A percentile compares a stretch with the other conserved stretches of the same genome.
These are phyloP conservation scores for Hypothenemus hampei DNA, from an alignment of 1,140 invertebrate species.

Conservation along the genomic window DNA sequence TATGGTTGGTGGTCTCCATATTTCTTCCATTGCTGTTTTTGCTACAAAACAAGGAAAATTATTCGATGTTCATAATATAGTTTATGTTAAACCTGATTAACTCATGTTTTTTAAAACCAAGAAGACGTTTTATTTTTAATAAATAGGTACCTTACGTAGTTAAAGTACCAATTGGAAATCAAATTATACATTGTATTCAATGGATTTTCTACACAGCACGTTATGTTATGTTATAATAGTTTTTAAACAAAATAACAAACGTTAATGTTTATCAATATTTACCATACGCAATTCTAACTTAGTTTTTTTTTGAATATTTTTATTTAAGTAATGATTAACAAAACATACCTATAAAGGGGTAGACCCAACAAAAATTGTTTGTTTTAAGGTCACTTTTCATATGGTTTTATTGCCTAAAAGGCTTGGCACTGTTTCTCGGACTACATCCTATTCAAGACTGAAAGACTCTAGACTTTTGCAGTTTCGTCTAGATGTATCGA, in stretches of 20 bases:
- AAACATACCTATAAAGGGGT: too few relatives aligned
- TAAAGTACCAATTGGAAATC: not conserved
- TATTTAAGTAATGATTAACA: not conserved
- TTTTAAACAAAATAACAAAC: not conserved
- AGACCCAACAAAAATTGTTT: too few relatives aligned
- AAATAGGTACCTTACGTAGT: not conserved
- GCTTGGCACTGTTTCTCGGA: constrained; percentile 27
- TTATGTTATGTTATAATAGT: not conserved
- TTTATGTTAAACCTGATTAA: not conserved
- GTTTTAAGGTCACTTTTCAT: not conserved
- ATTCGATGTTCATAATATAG: not conserved
- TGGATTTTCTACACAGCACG: not conserved
- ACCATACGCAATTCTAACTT: not conserved
- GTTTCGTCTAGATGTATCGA: not conserved
- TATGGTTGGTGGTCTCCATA: constrained; percentile 39
- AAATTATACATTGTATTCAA: not conserved
- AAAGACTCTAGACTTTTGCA: not conserved
- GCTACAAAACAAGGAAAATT: constrained; percentile 18
- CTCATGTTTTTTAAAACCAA: not conserved
- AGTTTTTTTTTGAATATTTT: not conserved
- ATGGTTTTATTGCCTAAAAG: not conserved
- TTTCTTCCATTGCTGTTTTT: constrained; percentile 41
- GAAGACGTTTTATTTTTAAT: not conserved
- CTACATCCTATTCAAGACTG: constrained; percentile 41
- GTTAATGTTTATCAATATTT: not conserved